A percentile compares a stretch with the other conserved stretches of the same genome.
Evolutionary conservation across 2,113 vertebrate genomes (phyloP).

Genomic region (Megatriorchis doriae): DNA sequence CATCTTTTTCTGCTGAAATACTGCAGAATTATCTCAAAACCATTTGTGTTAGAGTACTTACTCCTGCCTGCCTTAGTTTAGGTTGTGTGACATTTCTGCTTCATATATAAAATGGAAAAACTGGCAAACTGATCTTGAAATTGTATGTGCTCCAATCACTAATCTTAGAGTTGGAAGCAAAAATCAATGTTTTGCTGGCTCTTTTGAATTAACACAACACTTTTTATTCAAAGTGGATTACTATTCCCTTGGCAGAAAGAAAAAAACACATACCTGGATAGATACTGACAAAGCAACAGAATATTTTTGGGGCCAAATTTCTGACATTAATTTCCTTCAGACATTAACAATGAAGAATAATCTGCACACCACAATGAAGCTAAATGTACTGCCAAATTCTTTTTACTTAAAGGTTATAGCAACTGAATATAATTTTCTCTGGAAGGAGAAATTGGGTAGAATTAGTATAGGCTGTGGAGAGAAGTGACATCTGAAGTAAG

Average conservation of each 20-base stretch:
- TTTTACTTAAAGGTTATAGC: constrained; percentile 52
- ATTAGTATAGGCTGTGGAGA: background rate
- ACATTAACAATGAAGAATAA: constrained; percentile 58
- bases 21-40: background rate
- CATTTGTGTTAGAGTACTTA: background rate
- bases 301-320: constrained; percentile 36
- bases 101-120: background rate
- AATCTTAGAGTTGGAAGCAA: constrained; percentile 23
- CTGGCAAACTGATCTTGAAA: background rate
- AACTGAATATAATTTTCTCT: constrained; percentile 32
- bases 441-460: background rate
- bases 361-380: constrained; percentile 3
- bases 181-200: constrained; percentile 4
- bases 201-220: constrained; percentile 23
- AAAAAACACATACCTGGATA: background rate
- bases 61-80: background rate
- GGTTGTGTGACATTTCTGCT: background rate
- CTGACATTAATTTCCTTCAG: constrained; percentile 59
- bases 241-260: constrained; percentile 9
- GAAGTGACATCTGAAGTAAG: background rate
- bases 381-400: constrained; percentile 11
- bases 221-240: constrained; percentile 43
- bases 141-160: background rate
- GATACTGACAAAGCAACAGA: constrained; percentile 12
- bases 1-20: background rate